Evolutionary conservation across 2,113 vertebrate genomes (phyloP), one percentile per base, ranked within the genome.

Genomic region (Odobenus rosmarus): DNA sequence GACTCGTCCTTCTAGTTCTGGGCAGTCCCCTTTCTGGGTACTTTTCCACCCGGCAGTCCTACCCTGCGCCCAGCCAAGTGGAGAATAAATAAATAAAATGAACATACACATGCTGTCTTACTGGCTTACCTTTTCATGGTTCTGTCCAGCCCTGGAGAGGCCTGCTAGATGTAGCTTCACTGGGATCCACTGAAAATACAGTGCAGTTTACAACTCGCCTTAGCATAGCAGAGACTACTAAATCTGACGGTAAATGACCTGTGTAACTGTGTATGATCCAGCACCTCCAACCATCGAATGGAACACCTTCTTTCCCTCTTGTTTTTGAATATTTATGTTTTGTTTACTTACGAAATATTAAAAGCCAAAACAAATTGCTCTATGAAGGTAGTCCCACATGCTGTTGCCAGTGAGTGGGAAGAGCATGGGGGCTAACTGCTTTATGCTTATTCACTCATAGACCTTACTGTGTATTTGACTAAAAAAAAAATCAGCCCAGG

Each of bases 301-400:
- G 23, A 61, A 36, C 26, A 9, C 19, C 31, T 59, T 76, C 61
- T 96, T 93, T n/a, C 19, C 53, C 9, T 80, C 69, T 36, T 39
- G 4, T 23, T 74, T 93, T 93, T 74, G 18, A 84, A 49, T 53
- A 59, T 74, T 57, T 61, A 79, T n/a, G 53, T 85, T 55, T 72
- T 71, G 11, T 62, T 97, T 42, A 67, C 51, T 69, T 95, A 42
- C 64, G 62, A 72, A 72, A 72, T 72, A 21, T 55, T 84, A n/a
- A 69, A 23, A 77, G 19, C 4, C 36, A 36, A 39, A 95, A 89
- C 9, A 49, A 86, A 69, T 53, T 2, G 16, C 9, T n/a, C 36
- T 61, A 0, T 61, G 49, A 84, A 93, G 11, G 46, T 59, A 87
- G 6, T 79, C 16, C 14, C 7, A 1, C 1, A 23, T 2, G 3